A percentile compares a stretch with the other conserved stretches of the same genome.
Conservation (phyloP, 30 jellyfish, hydroid and myxozoan species). For the Nemopilema nomurai region DNA sequence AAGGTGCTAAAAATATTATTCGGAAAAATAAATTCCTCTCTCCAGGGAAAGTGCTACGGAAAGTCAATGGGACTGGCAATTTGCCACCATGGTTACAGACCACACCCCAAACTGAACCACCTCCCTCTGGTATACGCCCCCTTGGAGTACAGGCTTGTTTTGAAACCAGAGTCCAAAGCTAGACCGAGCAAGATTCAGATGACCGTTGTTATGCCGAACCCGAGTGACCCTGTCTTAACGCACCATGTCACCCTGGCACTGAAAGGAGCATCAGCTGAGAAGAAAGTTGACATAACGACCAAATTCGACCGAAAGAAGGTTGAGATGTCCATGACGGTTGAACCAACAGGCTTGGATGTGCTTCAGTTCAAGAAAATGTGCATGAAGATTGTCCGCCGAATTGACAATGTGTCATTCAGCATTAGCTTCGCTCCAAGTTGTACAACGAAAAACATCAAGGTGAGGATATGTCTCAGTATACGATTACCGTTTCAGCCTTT, state of each 20-base stretch:
- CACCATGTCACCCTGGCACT: neutral
- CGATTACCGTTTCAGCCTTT: too few relatives aligned
- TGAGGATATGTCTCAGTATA: neutral
- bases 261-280: slow-evolving; percentile 5
- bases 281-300: neutral
- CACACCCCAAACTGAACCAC: slow-evolving; percentile 23
- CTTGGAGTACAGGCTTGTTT: slow-evolving; percentile 49
- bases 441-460: slow-evolving; percentile 10
- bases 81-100: slow-evolving; percentile 47
- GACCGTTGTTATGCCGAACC: slow-evolving; percentile 17
- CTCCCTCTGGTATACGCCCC: slow-evolving; percentile 41
- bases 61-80: slow-evolving; percentile 24
- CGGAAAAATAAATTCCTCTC: neutral
- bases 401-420: neutral
- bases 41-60: slow-evolving; percentile 47
- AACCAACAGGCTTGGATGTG: slow-evolving; percentile 3
- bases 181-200: slow-evolving; percentile 4
- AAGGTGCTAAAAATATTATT: too few relatives aligned
- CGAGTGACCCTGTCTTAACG: neutral
- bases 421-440: slow-evolving; percentile 46
- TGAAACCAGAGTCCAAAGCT: slow-evolving; percentile 18
- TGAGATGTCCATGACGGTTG: neutral
- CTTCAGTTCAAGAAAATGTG: slow-evolving; percentile 30
- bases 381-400: neutral
- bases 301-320: neutral